Conservation (phyloP, 2,888 invertebrate genomes). For the Lamellibrachia columna region DNA sequence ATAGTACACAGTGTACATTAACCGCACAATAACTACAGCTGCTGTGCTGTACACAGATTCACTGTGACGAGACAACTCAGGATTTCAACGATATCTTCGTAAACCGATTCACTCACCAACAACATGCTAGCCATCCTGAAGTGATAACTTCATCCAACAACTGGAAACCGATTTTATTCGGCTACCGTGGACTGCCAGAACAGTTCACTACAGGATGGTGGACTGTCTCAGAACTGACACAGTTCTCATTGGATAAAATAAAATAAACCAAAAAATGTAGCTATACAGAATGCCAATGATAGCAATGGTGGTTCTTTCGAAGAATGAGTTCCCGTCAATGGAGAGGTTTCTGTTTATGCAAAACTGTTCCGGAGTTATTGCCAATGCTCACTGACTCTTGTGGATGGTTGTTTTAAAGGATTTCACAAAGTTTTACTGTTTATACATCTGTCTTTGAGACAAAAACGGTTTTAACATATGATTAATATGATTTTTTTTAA, state of each 20-base stretch:
- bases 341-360: not conserved
- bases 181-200: not conserved
- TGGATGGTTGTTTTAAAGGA: not conserved
- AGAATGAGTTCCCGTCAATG: not conserved
- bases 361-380: not conserved
- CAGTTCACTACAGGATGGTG: not conserved
- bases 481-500: not conserved
- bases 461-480: not conserved
- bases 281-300: not conserved
- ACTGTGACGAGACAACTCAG: not conserved
- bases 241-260: not conserved
- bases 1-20: not conserved
- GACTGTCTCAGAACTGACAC: not conserved
- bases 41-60: not conserved
- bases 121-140: not conserved
- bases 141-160: not conserved
- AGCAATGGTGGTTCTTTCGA: not conserved
- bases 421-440: not conserved
- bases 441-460: not conserved
- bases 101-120: constrained; percentile 6
- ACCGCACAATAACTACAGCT: not conserved
- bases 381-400: not conserved
- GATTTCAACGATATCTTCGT: not conserved
- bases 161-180: not conserved
- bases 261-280: not conserved